These are phyloP conservation scores for Sterrhoptilus dennistouni DNA, from an alignment of 2,113 vertebrate genomes.

Conservation along the genomic window DNA sequence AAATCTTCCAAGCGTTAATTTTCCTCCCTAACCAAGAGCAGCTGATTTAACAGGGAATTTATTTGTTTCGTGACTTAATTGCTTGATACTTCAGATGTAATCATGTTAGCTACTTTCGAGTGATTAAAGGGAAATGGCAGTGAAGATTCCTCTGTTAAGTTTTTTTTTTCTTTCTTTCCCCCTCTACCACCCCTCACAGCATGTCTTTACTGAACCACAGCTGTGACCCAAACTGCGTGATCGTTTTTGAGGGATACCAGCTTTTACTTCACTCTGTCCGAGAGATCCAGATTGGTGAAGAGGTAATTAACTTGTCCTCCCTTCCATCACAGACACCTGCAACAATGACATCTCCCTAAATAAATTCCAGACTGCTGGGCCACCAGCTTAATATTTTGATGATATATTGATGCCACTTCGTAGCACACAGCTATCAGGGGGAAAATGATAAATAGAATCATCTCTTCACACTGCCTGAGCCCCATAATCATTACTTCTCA, in stretches of 20 bases:
- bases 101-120: not conserved
- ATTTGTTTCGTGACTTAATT: not conserved
- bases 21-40: not conserved
- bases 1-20: not conserved
- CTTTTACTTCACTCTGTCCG: slow-evolving; percentile 85
- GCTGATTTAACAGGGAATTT: slow-evolving; percentile 1
- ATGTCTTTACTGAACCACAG: slow-evolving; percentile 96
- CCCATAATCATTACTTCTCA: slow-evolving; percentile 54
- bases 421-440: slow-evolving; percentile 47
- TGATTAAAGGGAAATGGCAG: not conserved
- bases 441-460: slow-evolving; percentile 46
- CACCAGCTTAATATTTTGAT: slow-evolving; percentile 68
- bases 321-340: slow-evolving; percentile 52
- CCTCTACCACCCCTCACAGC: slow-evolving; percentile 67
- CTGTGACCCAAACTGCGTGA: slow-evolving; percentile 94
- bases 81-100: not conserved
- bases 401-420: slow-evolving; percentile 66
- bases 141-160: not conserved
- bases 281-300: slow-evolving; percentile 82
- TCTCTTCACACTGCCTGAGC: slow-evolving; percentile 35
- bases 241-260: slow-evolving; percentile 86
- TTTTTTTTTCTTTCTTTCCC: not conserved
- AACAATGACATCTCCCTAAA: slow-evolving; percentile 59
- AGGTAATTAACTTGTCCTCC: slow-evolving; percentile 81
- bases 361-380: slow-evolving; percentile 65